Base-by-base conservation (phyloP, 2,113 vertebrate genomes). In the Megaceryle maxima region DNA sequence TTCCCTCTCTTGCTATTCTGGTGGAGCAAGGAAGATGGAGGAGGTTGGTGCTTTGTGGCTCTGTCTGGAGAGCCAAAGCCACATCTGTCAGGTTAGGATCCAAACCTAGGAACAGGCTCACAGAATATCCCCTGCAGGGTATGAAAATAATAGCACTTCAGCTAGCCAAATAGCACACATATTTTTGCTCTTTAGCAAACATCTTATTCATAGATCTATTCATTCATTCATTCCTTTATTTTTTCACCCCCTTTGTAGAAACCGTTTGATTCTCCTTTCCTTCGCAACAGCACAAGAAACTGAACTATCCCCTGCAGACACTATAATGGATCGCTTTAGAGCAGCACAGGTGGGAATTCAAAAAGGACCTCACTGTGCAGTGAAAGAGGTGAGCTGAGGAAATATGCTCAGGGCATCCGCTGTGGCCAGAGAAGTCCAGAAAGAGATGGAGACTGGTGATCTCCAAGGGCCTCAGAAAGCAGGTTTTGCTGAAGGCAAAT, bases 161-260 rank as follows among this genome's bases (percentile, higher is more conserved):
- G 81, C 77, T 89, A 69, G 91, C 94, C 95, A 96, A 96, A 95
- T 78, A 96, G 66, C 83, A 84, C 6, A 2, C 94, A 95, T 92
- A 82, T 48, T 96, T 97, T 73, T 94, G 83, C 80, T 94, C 77
- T 90, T 95, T 66, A 96, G 85, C 66, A 94, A 90, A 94, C 3
- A 3, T 75, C 94, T 96, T 96, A 96, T 94, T 97, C 91, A 91
- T 84, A 87, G 83, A 89, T 82, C 91, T 92, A 92, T 96, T 96
- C 93, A 96, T 96, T 94, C 88, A 87, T 78, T 94, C 88, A 87
- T 78, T 93, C 80, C 93, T 91, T 82, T 79, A 84, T 95, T 96
- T 94, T 55, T 92, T 96, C 80, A 79, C 7, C 33, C 88, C 62
- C 66, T 69, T 84, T 91, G 66, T 66, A 73, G 74, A 82, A 93